These are phyloP conservation scores for Xylocopa sonorina DNA, from an alignment of 1,140 invertebrate genomes.

Conservation along the genomic window DNA sequence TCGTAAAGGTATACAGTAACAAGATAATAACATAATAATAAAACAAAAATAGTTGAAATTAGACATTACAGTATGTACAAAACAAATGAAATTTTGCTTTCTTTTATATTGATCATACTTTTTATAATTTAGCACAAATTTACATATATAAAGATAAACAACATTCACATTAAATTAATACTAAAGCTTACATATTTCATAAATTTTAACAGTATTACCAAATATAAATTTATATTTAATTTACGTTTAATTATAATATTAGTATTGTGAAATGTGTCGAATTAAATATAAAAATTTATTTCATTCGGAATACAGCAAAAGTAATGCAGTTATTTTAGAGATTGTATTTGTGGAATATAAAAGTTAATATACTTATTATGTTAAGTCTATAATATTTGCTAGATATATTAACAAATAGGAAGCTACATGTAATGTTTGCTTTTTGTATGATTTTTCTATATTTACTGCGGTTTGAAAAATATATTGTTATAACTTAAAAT, in stretches of 20 bases:
- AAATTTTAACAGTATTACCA: not conserved
- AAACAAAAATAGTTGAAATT: conserved; percentile 62
- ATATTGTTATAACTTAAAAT: conserved; percentile 14
- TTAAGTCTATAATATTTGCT: not conserved
- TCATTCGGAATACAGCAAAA: conserved; percentile 67
- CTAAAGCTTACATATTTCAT: not conserved
- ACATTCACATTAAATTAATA: no score
- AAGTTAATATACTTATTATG: conserved; percentile 22
- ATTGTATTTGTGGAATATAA: conserved; percentile 55
- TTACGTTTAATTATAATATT: not conserved
- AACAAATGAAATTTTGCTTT: conserved; percentile 34
- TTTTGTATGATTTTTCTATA: conserved; percentile 4
- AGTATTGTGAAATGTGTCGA: not conserved
- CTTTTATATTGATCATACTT: conserved; percentile 15
- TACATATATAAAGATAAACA: not conserved
- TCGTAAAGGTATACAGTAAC: conserved; percentile 43
- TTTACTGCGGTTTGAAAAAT: not conserved
- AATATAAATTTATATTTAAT: not conserved
- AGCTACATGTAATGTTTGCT: not conserved
- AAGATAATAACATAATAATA: conserved; percentile 60
- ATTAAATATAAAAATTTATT: conserved; percentile 8
- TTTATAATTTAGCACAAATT: conserved; percentile 11
- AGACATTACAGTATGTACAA: conserved; percentile 41
- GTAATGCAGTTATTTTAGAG: conserved; percentile 53
- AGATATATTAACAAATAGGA: not conserved